Evolutionary conservation across 2,113 vertebrate genomes (phyloP), one percentile per base, ranked within the genome.

Genomic region (Anarrhichthys ocellatus): DNA sequence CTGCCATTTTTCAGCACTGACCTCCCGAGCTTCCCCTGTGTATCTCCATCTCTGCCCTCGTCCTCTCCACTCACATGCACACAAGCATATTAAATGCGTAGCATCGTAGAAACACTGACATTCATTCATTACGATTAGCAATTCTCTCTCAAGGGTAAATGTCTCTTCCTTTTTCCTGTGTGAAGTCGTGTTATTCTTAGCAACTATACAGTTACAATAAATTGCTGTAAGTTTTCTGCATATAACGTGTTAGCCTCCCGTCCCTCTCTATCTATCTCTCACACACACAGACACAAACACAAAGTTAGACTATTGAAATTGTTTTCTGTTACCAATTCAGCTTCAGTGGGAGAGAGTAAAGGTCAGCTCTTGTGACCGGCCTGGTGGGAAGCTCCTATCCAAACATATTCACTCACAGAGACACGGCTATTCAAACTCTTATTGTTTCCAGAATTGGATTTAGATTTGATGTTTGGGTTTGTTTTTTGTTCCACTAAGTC

Each of bases 381-480:
- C 64, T 70, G 63, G 46, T 63, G 74, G 69, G 74, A 81, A 82
- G 54, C 54, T 64, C n/a, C 18, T 46, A n/a, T 61, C 52, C 15
- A 67, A 72, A 74, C 46, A 78, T 50, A 22, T 61, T 59, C 6
- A n/a, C 54, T 9, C 22, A 22, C 52, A 8, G 5, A 32, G 8
- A 54, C 29, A 64, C 27, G 15, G 29, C 32, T 34, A n/a, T 34
- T 78, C 71, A 20, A 32, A 61, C 9, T 36, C 32, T 27, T 22
- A 24, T 29, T 34, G 34, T 40, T 73, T 48, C 38, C 11, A 69
- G 22, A 17, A 58, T 9, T 69, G 29, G n/a, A 68, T 54, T 27
- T 48, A 38, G 5, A 66, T 61, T 3, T 22, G n/a, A 68, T 22
- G 18, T 77, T 17, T 63, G 14, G 9, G 63, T 64, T 20, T 58